A percentile compares a stretch with the other conserved stretches of the same genome.
phyloP scores from a whole-genome alignment of 2,113 vertebrate species.

The Notothenia rossii region DNA sequence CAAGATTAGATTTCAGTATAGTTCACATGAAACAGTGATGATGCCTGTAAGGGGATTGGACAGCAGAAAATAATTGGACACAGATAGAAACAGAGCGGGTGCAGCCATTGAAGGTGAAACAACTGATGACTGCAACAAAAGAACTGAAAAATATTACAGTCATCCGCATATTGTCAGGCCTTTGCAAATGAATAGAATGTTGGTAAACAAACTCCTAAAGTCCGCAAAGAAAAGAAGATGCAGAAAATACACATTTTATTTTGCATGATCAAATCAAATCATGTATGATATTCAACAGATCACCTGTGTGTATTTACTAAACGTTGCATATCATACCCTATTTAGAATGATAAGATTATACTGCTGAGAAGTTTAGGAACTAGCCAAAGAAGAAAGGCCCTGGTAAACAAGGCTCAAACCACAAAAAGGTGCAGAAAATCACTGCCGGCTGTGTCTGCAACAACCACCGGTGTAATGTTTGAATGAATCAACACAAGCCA shows the following conservation, averaged over 20 bases:
- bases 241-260: neutral
- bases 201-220: neutral
- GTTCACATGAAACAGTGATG: slow-evolving; percentile 10
- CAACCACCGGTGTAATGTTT: no score
- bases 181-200: neutral
- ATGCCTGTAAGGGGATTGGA: slow-evolving; percentile 14
- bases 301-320: neutral
- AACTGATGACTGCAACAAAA: slow-evolving; percentile 9
- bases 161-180: neutral
- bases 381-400: neutral
- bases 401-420: neutral
- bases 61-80: slow-evolving; percentile 19
- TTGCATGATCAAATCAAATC: neutral
- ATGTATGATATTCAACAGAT: neutral
- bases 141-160: neutral
- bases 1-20: slow-evolving; percentile 36
- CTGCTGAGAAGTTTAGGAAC: neutral
- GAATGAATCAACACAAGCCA: no score
- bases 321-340: neutral
- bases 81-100: slow-evolving; percentile 26
- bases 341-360: neutral
- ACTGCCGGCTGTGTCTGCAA: no score
- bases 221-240: neutral
- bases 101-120: slow-evolving; percentile 22
- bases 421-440: no score